Evolutionary conservation across 64 coral and sea anemone genomes (phyloP), one percentile per base, ranked within the genome.

Genomic region (Platygyra sinensis): DNA sequence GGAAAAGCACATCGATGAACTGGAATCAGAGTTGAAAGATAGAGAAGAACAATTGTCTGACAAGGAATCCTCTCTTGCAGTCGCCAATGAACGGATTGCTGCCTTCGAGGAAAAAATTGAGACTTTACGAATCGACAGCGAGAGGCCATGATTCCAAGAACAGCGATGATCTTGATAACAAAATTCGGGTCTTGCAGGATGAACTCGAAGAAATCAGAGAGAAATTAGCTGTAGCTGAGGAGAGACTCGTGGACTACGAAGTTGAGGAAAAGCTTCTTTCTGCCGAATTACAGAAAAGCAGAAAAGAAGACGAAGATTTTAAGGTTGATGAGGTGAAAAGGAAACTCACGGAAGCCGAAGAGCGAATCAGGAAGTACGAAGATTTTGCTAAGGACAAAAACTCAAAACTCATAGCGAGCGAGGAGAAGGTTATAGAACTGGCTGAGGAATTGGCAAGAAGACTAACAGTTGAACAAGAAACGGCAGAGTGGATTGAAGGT

Each of bases 391-490:
- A 59, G 18, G 88, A 97, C 62, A 94, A 71, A 57, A 97, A 89
- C 39, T 87, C 73, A 14, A 76, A 91, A 71, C 89, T 97, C 60
- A 78, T 91, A 42, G 30, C 20, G 20, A 97, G 95, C 17, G 95
- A 97, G 73, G 57, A 97, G 36, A 94, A 94, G 30, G 94, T 99
- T 14, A 60, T 99, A 18, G 83, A 93, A 72, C 64, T 99, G 18
- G 94, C 94, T 24, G 94, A 99, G 74, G 97, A 99, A 38, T 82
- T 99, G n/a, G 91, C 90, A 52, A 90, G 91, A 19, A 87, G 91
- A 62, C 49, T 96, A 6, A 88, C 93, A 20, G 76, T 99, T 28
- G 97, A 99, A 55, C 46, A 99, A 86, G 88, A 93, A 62, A 74
- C 89, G 46, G 87, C 94, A 12, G 86, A 79, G 60, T 91, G 91